Conservation (phyloP, 2,888 invertebrate genomes). For the Lingula anatina region DNA sequence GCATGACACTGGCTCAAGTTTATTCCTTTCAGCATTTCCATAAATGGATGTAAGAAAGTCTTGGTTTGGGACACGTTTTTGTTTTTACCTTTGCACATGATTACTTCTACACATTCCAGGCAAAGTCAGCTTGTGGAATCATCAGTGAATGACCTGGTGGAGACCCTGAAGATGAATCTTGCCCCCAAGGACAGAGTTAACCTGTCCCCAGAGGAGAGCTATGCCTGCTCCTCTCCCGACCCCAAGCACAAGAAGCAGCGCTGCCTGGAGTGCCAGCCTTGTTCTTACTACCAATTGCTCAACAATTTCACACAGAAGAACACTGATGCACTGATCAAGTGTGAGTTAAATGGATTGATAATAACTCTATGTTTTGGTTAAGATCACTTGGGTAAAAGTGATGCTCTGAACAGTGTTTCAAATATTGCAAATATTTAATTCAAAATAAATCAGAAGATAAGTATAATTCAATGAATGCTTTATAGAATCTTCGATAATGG, state of each 20-base stretch:
- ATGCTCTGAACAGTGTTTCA: no score
- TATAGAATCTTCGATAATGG: no score
- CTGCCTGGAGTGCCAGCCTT: slow-evolving; percentile 48
- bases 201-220: slow-evolving; percentile 37
- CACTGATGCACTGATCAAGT: slow-evolving; percentile 78
- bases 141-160: slow-evolving; percentile 50
- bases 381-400: no score
- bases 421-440: no score
- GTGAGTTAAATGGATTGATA: slow-evolving; percentile 28
- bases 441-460: no score
- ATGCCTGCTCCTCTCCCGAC: slow-evolving; percentile 35
- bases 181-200: slow-evolving; percentile 56
- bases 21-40: no score
- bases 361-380: neutral
- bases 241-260: slow-evolving; percentile 43
- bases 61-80: no score
- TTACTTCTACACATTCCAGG: slow-evolving; percentile 22
- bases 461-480: no score
- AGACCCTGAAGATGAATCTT: slow-evolving; percentile 42
- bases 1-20: no score
- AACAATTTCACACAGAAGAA: slow-evolving; percentile 78
- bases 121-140: slow-evolving; percentile 49
- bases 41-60: no score
- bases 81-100: no score
- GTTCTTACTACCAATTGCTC: slow-evolving; percentile 45